Base-by-base conservation (phyloP, 2,797 vertebrate genomes). In the Macropus fuliginosus region DNA sequence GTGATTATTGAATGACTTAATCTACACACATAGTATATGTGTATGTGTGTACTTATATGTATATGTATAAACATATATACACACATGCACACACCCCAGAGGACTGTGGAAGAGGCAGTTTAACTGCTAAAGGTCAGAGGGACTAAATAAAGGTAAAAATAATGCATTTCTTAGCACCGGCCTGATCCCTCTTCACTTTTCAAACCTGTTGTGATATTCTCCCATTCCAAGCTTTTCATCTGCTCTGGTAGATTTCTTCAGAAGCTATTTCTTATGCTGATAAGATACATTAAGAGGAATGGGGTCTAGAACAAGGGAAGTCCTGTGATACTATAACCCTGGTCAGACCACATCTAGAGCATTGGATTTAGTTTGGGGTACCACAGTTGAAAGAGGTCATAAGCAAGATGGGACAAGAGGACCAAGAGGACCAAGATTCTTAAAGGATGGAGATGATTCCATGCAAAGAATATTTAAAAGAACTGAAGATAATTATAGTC, bases 1-100 rank as follows among this genome's bases (percentile, higher is more conserved):
- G 94, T 98, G 96, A 96, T 95, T 95, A 95, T 2, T 18, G 93
- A 90, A 94, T 95, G 40, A 74, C 59, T 97, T 97, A 97, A 97
- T 91, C 5, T 94, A 40, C 0, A 92, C 96, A 95, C 40, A 90
- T 91, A 10, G 40, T 46, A 46, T 46, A 50, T 40, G 10, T n/a
- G 14, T n/a, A n/a, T 31, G 34, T n/a, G 5, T 66, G 5, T 66
- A 66, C 16, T 5, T 74, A 40, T 81, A 40, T 46, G 11, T 62
- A 34, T 34, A 62, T 34, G 4, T 81, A 46, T 24, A 21, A 4
- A 74, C 28, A 18, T 2, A 21, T 4, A 40, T 4, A 40, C n/a
- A 21, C n/a, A 74, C 1, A 0, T 2, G 9, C 1, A 66, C 62
- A 66, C 5, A 40, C 29, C 29, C 1, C 29, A 59, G 29, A 59